Evolutionary conservation across 2,113 vertebrate species (phyloP).

Genomic region (Ibidorhyncha struthersii): DNA sequence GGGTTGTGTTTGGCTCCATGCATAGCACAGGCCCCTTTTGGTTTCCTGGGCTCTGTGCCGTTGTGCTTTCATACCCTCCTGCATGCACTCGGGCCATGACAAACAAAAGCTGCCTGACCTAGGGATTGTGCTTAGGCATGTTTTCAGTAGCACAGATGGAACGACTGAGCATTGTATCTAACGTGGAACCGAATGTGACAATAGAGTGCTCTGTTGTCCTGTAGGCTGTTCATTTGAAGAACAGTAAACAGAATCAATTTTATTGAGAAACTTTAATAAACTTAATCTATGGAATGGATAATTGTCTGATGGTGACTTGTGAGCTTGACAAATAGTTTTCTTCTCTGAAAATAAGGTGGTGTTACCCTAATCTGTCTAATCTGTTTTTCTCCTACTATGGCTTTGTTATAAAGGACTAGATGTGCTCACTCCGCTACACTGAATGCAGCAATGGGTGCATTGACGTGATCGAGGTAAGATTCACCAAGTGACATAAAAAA

Average conservation of each 20-base stretch:
- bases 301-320: neutral
- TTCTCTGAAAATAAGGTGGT: neutral
- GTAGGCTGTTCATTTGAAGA: neutral
- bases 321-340: neutral
- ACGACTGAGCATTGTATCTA: neutral
- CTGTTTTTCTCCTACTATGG: neutral
- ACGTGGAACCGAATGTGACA: neutral
- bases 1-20: neutral
- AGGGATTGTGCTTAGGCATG: neutral
- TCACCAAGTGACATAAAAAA: neutral
- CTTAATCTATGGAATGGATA: neutral
- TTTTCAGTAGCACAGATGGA: neutral
- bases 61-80: neutral
- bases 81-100: fast-evolving
- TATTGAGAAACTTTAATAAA: neutral
- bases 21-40: no score
- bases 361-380: neutral
- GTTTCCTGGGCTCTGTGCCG: neutral
- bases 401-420: neutral
- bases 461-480: neutral
- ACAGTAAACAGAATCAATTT: neutral
- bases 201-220: neutral
- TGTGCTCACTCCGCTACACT: neutral
- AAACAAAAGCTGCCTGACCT: neutral
- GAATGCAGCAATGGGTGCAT: neutral